phyloP scores from a whole-genome alignment of 2,113 vertebrate species.

The Aegotheles bennettii region DNA sequence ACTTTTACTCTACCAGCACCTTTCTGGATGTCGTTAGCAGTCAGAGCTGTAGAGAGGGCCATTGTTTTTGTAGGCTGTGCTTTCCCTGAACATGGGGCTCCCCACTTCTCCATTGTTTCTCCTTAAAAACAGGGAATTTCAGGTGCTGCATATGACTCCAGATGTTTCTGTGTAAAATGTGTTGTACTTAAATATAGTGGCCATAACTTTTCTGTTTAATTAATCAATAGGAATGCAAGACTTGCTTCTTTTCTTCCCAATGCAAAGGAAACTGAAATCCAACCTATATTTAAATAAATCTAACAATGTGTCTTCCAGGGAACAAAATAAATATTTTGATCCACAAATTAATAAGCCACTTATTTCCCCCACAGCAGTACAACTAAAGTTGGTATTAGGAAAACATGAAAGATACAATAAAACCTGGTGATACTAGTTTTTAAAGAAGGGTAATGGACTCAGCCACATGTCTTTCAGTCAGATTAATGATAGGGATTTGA shows the following conservation, averaged over 20 bases:
- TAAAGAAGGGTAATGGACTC: not conserved
- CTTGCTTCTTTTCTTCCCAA: not conserved
- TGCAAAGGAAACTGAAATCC: not conserved
- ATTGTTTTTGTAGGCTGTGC: accelerated
- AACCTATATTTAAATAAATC: not conserved
- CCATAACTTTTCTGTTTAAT: not conserved
- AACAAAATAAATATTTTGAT: not conserved
- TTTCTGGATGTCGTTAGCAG: not conserved
- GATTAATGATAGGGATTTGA: not conserved
- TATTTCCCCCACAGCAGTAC: not conserved
- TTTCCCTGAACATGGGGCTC: not conserved
- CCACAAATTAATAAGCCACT: not conserved
- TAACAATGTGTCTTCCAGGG: not conserved
- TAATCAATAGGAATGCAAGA: not conserved
- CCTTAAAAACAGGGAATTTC: not conserved
- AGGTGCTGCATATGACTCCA: not conserved
- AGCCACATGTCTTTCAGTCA: not conserved
- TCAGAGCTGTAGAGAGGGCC: not conserved
- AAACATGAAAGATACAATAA: not conserved
- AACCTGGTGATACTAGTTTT: not conserved
- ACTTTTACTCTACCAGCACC: not conserved
- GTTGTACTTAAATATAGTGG: not conserved
- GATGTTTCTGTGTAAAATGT: not conserved
- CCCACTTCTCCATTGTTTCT: not conserved
- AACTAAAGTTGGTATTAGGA: not conserved